Evolutionary conservation across 2,888 invertebrate genomes (phyloP).

Genomic region (Osmoderma eremita): DNA sequence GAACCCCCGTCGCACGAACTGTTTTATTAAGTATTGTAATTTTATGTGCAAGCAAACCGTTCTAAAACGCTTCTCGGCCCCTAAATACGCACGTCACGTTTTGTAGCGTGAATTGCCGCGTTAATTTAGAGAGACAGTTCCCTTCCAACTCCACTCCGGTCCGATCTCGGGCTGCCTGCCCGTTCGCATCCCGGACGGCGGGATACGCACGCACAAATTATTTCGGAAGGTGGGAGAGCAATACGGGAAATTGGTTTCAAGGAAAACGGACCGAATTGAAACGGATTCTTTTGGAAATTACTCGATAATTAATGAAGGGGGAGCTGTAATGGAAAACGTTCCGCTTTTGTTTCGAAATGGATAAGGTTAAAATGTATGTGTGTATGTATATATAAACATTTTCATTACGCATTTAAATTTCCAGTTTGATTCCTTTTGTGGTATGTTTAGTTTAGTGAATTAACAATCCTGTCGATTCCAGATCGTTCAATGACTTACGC

Average conservation of each 20-base stretch:
- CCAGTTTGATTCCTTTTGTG: no score
- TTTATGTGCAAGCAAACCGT: constrained; percentile 32
- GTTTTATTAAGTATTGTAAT: constrained; percentile 37
- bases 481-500: no score
- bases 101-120: constrained; percentile 25
- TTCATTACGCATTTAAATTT: not conserved
- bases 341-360: not conserved
- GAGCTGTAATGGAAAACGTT: constrained; percentile 23
- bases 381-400: no score
- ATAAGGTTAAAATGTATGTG: no score
- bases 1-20: constrained; percentile 22
- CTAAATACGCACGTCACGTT: constrained; percentile 13
- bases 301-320: constrained; percentile 30
- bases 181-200: not conserved
- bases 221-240: constrained; percentile 29
- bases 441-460: no score
- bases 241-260: constrained; percentile 36
- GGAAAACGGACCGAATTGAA: constrained; percentile 29
- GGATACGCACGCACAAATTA: constrained; percentile 30
- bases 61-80: not conserved
- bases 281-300: constrained; percentile 35
- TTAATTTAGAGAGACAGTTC: constrained; percentile 28
- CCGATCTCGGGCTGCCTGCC: constrained; percentile 6
- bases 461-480: no score
- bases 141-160: not conserved